phyloP scores from a whole-genome alignment of 2,888 invertebrate genomes.

The Chrysodeixis includens region DNA sequence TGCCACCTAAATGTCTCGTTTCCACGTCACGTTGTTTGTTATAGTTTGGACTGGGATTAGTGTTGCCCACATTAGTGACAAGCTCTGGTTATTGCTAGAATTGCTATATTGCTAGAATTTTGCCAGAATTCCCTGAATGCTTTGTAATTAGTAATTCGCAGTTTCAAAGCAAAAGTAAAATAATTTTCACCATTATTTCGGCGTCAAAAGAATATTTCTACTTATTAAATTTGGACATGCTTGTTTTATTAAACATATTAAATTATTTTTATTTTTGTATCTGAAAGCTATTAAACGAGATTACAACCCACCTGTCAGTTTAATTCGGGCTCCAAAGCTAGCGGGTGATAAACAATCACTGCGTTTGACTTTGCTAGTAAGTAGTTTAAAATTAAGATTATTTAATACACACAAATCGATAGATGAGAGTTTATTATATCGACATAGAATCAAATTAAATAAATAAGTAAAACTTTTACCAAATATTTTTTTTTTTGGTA shows the following conservation, averaged over 20 bases:
- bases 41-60: background rate
- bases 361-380: no score
- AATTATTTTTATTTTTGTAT: constrained; percentile 34
- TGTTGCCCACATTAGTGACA: background rate
- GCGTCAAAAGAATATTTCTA: no score
- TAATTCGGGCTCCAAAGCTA: constrained; percentile 18
- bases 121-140: background rate
- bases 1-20: background rate
- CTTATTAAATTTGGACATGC: background rate
- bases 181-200: background rate
- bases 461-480: no score
- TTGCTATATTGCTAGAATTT: background rate
- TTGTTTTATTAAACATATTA: constrained; percentile 11
- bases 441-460: no score
- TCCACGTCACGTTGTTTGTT: constrained; percentile 1
- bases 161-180: background rate
- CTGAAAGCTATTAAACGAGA: constrained; percentile 42
- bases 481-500: no score
- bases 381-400: no score
- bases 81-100: background rate
- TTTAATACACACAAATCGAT: no score
- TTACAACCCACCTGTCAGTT: constrained; percentile 38
- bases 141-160: background rate
- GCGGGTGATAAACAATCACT: constrained; percentile 22
- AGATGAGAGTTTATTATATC: no score